phyloP scores from a whole-genome alignment of 2,888 invertebrate species.

The Belgica antarctica region DNA sequence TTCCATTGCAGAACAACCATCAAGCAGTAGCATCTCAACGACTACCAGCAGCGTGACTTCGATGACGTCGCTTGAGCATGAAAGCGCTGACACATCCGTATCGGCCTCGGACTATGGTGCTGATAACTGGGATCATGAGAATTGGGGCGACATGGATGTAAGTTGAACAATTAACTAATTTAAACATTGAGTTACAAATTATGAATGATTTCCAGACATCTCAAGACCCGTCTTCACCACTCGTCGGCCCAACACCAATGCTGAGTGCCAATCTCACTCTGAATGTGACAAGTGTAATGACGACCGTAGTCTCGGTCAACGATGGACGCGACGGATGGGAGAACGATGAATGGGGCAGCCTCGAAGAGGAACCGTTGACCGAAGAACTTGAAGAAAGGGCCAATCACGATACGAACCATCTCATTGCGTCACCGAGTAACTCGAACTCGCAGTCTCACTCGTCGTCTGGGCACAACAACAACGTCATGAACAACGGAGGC shows the following conservation, averaged over 20 bases:
- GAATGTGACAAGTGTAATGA: slow-evolving; percentile 57
- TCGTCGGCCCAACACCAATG: slow-evolving; percentile 50
- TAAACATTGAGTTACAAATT: background rate
- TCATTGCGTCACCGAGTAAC: slow-evolving; percentile 18
- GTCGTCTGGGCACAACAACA: slow-evolving; percentile 29
- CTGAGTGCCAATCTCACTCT: slow-evolving; percentile 55
- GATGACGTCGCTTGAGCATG: slow-evolving; percentile 82
- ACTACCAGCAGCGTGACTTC: slow-evolving; percentile 86
- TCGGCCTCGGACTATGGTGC: slow-evolving; percentile 84
- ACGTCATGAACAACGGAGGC: slow-evolving; percentile 25
- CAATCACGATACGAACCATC: slow-evolving; percentile 40
- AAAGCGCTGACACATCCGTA: slow-evolving; percentile 70
- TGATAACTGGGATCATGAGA: slow-evolving; percentile 82
- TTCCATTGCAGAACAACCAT: slow-evolving; percentile 69
- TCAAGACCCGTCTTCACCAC: slow-evolving; percentile 56
- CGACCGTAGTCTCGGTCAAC: slow-evolving; percentile 48
- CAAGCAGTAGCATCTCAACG: slow-evolving; percentile 84
- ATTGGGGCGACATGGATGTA: slow-evolving; percentile 89
- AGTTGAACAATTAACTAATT: slow-evolving; percentile 51
- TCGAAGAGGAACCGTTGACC: slow-evolving; percentile 75
- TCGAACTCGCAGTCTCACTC: slow-evolving; percentile 39
- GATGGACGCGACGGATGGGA: slow-evolving; percentile 74
- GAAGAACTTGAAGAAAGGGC: slow-evolving; percentile 44
- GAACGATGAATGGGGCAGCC: slow-evolving; percentile 81
- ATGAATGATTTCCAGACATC: slow-evolving; percentile 51